Base-by-base conservation (phyloP, 2,888 invertebrate species). In the Drosophila quinaria region DNA sequence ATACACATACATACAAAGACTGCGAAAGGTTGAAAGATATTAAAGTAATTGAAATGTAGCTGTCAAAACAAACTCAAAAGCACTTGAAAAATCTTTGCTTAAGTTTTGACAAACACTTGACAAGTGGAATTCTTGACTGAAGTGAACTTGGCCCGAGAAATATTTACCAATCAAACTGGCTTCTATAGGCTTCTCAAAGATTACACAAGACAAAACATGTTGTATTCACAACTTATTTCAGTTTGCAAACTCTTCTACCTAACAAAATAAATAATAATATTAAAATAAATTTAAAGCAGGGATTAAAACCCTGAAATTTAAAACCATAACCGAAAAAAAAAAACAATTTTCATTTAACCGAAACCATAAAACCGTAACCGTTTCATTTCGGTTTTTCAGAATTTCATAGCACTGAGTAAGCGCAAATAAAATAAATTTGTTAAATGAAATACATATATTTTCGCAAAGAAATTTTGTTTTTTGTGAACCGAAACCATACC, bases 21-120 rank as follows among this genome's bases (percentile, higher is more conserved):
- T 56, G 39, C 50, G 56, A 54, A 51, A 67, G 46, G 49, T 55
- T 63, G 22, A 31, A 68, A 59, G 47, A 59, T 63, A 60, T 52
- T 56, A 60, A 22, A 55, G 41, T 39, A 55, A 66, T 74, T 63
- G 70, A 75, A 75, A 75, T 75, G 63, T 63, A 75, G 75, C 75
- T 75, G 75, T 75, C 75, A 75, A 75, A 75, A 71, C 66, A 75
- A 37, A 62, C 75, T 74, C 47, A 54, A 70, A 74, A 55, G 49
- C 59, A 60, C 74, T 74, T 62, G 49, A 65, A 65, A 70, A 70
- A 58, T 62, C 65, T 59, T 46, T 37, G 61, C 41, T 56, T 42
- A 35, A 37, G 35, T 52, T 74, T 65, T 75, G 75, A 71, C 75
- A 74, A 70, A 37, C 70, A 66, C 66, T 59, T 50, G 70, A 63